A percentile compares a stretch with the other conserved stretches of the same genome.
Evolutionary conservation across 2,888 invertebrate species (phyloP).

Genomic region (Patella depressa): DNA sequence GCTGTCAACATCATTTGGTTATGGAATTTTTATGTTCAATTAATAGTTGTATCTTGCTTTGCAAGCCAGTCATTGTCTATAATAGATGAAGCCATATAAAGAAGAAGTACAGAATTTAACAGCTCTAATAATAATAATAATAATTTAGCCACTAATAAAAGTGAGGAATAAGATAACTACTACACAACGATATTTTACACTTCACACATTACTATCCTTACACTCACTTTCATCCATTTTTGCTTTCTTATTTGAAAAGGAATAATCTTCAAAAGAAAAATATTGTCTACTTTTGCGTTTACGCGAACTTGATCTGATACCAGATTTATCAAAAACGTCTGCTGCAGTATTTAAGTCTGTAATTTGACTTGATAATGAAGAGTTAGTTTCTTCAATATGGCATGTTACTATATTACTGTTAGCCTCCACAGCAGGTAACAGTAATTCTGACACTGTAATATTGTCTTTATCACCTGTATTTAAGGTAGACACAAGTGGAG

Average conservation of each 20-base stretch:
- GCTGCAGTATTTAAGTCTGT: not conserved
- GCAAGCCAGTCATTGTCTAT: no score
- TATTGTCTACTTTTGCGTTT: slow-evolving; percentile 66
- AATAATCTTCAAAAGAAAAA: slow-evolving; percentile 67
- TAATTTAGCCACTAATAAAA: slow-evolving; percentile 9
- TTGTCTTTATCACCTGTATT: not conserved
- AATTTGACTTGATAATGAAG: not conserved
- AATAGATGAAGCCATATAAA: no score
- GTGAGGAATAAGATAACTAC: not conserved
- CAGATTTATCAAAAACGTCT: slow-evolving; percentile 7
- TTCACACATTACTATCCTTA: slow-evolving; percentile 1
- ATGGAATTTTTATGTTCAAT: no score
- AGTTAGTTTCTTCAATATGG: not conserved
- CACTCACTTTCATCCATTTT: slow-evolving; percentile 14
- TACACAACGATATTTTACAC: not conserved
- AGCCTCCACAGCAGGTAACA: not conserved
- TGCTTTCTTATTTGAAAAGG: slow-evolving; percentile 43
- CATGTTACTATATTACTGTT: not conserved
- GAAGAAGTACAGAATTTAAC: not conserved
- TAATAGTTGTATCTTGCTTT: no score
- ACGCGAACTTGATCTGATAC: slow-evolving; percentile 59
- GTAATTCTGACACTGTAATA: not conserved
- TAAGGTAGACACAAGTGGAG: not conserved
- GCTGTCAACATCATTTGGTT: no score
- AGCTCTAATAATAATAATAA: not conserved